Percentiles rank a stretch among this genome's conserved stretches.
Conservation (phyloP, 2,797 vertebrate genomes). For the Sebastes itinus region DNA sequence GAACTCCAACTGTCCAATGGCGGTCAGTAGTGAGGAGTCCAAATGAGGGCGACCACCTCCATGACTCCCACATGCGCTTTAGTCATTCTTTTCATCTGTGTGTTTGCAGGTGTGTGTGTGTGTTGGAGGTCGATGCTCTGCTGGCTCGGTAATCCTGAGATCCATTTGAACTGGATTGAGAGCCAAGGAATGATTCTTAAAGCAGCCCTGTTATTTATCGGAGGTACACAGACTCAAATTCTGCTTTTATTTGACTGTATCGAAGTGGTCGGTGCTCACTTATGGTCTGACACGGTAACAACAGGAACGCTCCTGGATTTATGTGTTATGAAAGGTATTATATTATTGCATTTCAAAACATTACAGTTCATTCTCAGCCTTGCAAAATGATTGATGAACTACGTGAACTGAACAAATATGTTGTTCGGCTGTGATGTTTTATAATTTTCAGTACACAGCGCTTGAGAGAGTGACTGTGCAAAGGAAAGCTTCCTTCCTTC, state of each 20-base stretch:
- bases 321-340: background rate
- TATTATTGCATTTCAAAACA: background rate
- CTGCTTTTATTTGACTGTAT: background rate
- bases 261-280: background rate
- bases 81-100: conserved; percentile 18
- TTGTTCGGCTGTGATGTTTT: background rate
- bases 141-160: background rate
- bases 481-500: background rate
- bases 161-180: background rate
- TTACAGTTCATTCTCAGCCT: background rate
- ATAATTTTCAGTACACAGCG: background rate
- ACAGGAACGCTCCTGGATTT: background rate
- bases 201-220: too few species aligned
- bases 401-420: background rate
- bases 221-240: background rate
- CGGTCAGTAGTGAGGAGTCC: conserved; percentile 45
- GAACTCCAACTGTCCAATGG: conserved; percentile 58
- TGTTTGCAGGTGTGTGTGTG: background rate
- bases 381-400: background rate
- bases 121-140: background rate
- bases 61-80: conserved; percentile 24
- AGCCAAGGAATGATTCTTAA: background rate
- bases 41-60: conserved; percentile 56
- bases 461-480: background rate
- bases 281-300: background rate